phyloP scores from a whole-genome alignment of 1,140 invertebrate species.

The Drosophila obscura region DNA sequence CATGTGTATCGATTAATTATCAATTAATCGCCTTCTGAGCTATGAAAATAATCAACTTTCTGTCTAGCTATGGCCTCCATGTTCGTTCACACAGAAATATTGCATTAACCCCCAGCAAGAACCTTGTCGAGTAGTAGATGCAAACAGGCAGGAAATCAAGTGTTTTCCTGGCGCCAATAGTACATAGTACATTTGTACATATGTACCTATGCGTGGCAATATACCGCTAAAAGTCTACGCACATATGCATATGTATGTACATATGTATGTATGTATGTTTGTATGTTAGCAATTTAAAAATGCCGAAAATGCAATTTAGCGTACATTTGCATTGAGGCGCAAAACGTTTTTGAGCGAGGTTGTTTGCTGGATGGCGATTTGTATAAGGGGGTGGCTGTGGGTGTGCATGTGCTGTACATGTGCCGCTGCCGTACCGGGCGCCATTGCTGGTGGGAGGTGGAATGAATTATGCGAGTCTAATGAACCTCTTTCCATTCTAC shows the following conservation, averaged over 20 bases:
- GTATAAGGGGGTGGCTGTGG: constrained; percentile 3
- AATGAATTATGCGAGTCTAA: constrained; percentile 45
- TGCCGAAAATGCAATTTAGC: constrained; percentile 65
- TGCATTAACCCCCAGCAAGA: constrained; percentile 23
- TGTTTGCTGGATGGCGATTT: constrained; percentile 37
- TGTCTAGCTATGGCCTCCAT: not conserved
- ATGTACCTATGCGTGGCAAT: constrained; percentile 2
- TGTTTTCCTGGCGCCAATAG: constrained; percentile 34
- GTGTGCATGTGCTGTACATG: not conserved
- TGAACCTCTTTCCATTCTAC: constrained; percentile 44
- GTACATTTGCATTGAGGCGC: constrained; percentile 67
- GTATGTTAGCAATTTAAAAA: constrained; percentile 52
- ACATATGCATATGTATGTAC: constrained; percentile 4
- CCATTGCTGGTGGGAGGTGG: not conserved
- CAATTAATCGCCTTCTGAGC: too few relatives aligned
- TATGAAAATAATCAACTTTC: too few relatives aligned
- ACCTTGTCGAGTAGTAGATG: constrained; percentile 25
- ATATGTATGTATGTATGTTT: constrained; percentile 44
- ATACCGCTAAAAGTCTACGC: constrained; percentile 10
- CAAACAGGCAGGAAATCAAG: constrained; percentile 8
- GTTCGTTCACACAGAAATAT: not conserved
- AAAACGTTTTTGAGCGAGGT: constrained; percentile 41
- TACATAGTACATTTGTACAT: constrained; percentile 7
- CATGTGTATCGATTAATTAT: too few relatives aligned
- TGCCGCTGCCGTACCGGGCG: not conserved